These are phyloP conservation scores for Ctenopoma kingsleyae DNA, from an alignment of 2,797 vertebrate genomes.

Conservation along the genomic window DNA sequence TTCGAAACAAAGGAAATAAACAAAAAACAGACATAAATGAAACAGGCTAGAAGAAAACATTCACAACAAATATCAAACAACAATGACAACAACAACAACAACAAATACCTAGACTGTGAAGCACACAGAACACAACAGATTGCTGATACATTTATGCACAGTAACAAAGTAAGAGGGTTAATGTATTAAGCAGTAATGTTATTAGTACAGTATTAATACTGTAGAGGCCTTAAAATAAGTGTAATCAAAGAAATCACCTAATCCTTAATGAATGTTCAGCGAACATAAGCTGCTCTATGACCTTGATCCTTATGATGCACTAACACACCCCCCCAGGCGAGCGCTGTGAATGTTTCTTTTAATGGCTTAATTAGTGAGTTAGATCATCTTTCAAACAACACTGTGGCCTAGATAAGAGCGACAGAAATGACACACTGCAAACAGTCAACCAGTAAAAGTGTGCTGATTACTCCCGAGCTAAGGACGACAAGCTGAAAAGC, in stretches of 20 bases:
- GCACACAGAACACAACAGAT: background rate
- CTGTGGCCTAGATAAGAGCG: constrained; percentile 5
- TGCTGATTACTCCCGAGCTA: background rate
- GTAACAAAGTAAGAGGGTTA: background rate
- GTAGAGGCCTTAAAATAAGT: background rate
- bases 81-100: background rate
- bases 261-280: constrained; percentile 29
- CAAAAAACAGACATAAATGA: background rate
- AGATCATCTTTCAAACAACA: constrained; percentile 28
- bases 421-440: background rate
- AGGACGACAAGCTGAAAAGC: background rate
- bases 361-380: constrained; percentile 24
- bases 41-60: background rate
- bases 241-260: constrained; percentile 8
- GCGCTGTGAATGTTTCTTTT: constrained; percentile 23
- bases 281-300: constrained; percentile 43
- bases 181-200: background rate
- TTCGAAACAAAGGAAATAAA: constrained; percentile 6
- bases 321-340: background rate
- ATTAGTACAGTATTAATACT: constrained; percentile 3
- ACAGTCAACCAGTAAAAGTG: background rate
- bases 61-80: background rate
- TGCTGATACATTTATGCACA: background rate
- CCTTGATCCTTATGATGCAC: constrained; percentile 26
- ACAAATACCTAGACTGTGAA: background rate